These are phyloP conservation scores for Pica pica DNA, from an alignment of 2,113 vertebrate species.

Conservation along the genomic window DNA sequence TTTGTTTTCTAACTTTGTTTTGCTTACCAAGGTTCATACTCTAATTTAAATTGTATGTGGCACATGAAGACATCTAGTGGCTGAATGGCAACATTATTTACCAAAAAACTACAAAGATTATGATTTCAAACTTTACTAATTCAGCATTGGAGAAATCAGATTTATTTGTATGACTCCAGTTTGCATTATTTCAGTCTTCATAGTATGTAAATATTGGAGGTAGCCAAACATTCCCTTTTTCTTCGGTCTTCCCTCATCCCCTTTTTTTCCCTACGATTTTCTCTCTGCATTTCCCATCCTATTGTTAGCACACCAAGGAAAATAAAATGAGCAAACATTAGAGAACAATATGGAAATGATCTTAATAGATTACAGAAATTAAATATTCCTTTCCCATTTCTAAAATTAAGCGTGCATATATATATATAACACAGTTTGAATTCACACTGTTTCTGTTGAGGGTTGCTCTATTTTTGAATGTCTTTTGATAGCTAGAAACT, in stretches of 20 bases:
- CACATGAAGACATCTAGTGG: conserved; percentile 39
- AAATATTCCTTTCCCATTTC: background rate
- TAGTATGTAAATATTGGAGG: background rate
- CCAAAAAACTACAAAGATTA: background rate
- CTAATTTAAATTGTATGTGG: background rate
- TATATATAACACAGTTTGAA: background rate
- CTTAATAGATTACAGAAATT: background rate
- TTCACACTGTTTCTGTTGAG: background rate
- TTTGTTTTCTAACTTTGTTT: background rate
- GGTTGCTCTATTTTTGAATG: background rate
- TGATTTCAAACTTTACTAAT: background rate
- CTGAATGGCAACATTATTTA: background rate
- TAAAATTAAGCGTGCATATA: background rate
- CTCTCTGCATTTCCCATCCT: background rate
- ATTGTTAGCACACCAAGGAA: background rate
- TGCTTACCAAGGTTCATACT: background rate
- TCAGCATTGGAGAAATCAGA: background rate
- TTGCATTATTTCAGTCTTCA: background rate
- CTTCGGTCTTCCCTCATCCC: background rate
- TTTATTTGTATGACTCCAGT: background rate
- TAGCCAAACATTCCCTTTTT: background rate
- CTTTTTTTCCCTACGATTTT: background rate
- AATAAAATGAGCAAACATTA: background rate
- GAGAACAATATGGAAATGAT: background rate
- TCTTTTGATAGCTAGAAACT: background rate